phyloP scores from a whole-genome alignment of 2,797 vertebrate genomes.

The Diglossa cyanea region DNA sequence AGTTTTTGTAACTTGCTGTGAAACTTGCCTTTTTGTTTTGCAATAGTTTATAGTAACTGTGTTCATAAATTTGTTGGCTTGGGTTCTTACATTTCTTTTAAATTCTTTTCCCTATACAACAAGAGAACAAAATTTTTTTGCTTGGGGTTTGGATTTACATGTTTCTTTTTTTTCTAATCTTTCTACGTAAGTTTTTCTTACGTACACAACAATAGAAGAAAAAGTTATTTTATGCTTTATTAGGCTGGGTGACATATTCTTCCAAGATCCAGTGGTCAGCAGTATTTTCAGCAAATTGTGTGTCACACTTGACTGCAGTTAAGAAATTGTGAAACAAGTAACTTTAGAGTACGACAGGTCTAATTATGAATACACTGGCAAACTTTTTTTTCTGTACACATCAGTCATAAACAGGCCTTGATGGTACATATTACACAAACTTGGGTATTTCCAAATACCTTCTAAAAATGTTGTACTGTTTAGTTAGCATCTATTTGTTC shows the following conservation, averaged over 20 bases:
- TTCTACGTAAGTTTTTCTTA: neutral
- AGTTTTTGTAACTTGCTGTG: neutral
- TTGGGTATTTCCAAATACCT: neutral
- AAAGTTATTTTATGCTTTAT: constrained; percentile 20
- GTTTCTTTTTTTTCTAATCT: neutral
- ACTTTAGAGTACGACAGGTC: neutral
- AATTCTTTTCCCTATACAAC: neutral
- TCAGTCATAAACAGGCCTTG: neutral
- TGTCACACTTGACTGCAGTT: neutral
- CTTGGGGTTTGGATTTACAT: neutral
- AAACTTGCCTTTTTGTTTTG: neutral
- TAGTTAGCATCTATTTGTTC: neutral
- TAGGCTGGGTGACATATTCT: neutral
- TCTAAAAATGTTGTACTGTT: neutral
- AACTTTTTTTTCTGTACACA: neutral
- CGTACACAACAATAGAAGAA: neutral
- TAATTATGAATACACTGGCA: neutral
- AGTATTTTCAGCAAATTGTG: constrained; percentile 6
- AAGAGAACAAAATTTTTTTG: neutral
- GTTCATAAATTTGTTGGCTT: neutral
- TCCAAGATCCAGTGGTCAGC: neutral
- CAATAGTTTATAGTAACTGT: neutral
- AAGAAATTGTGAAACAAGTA: neutral
- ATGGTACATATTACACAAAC: neutral
- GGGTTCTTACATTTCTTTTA: neutral